These are phyloP conservation scores for Ditula angustiorana DNA, from an alignment of 2,888 invertebrate species.

Conservation along the genomic window DNA sequence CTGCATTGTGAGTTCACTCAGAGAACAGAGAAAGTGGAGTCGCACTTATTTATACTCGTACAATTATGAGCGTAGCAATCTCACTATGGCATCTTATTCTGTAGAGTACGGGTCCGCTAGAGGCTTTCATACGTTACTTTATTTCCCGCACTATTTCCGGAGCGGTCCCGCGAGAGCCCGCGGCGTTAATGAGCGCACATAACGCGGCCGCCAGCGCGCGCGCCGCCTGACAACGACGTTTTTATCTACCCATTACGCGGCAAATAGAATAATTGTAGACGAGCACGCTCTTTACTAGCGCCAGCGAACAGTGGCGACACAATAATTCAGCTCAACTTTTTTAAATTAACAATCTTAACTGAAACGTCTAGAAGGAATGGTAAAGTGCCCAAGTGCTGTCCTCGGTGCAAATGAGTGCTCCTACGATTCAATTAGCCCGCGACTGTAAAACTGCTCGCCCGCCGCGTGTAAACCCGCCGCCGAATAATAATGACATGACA, in stretches of 20 bases:
- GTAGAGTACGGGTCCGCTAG: neutral
- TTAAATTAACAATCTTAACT: neutral
- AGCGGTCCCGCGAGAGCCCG: slow-evolving; percentile 6
- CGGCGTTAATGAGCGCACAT: slow-evolving; percentile 24
- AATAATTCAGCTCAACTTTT: neutral
- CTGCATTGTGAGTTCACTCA: no score
- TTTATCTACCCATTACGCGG: slow-evolving; percentile 11
- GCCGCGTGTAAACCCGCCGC: neutral
- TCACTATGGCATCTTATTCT: slow-evolving; percentile 21
- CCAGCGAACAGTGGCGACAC: neutral
- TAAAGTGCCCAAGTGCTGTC: neutral
- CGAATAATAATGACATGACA: neutral
- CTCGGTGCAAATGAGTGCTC: neutral
- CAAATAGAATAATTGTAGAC: neutral
- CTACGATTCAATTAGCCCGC: neutral
- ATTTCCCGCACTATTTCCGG: slow-evolving; percentile 31
- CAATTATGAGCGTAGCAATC: no score
- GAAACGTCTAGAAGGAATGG: neutral
- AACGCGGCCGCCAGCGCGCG: slow-evolving; percentile 14
- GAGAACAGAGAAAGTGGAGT: no score
- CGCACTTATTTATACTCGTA: no score
- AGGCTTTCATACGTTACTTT: slow-evolving; percentile 11
- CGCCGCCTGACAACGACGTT: slow-evolving; percentile 10
- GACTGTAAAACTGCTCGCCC: neutral
- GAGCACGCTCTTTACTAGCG: neutral